A percentile compares a stretch with the other conserved stretches of the same genome.
phyloP scores from a whole-genome alignment of 2,888 invertebrate genomes.

The Monoplex corrugatus region DNA sequence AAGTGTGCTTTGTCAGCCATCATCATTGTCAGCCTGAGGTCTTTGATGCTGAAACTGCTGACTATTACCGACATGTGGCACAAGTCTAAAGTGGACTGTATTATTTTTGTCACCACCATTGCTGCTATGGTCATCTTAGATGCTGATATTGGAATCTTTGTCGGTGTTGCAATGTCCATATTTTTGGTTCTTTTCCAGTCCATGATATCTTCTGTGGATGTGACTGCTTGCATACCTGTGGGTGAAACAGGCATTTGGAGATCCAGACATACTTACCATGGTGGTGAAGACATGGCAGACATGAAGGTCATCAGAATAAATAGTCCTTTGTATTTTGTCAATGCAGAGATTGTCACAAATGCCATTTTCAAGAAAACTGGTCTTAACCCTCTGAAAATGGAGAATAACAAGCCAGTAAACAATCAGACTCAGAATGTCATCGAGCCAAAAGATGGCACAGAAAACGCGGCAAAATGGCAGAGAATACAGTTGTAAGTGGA shows the following conservation, averaged over 20 bases:
- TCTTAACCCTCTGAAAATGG: conserved; percentile 62
- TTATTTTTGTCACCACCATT: conserved; percentile 90
- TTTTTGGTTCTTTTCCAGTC: conserved; percentile 87
- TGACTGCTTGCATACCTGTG: conserved; percentile 49
- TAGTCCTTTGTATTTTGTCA: conserved; percentile 81
- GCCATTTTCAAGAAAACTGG: conserved; percentile 68
- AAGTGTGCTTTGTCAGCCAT: conserved; percentile 84
- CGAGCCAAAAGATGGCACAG: too few species aligned
- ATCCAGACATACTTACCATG: conserved; percentile 51
- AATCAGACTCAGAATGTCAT: too few species aligned
- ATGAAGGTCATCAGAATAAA: conserved; percentile 73
- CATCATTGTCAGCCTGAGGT: conserved; percentile 77
- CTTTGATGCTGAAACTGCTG: conserved; percentile 74
- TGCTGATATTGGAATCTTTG: conserved; percentile 90
- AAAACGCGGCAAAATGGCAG: background rate
- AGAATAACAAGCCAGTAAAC: background rate
- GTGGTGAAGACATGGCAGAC: conserved; percentile 48
- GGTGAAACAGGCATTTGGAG: conserved; percentile 44
- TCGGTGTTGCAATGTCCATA: conserved; percentile 89
- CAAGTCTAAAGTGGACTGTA: conserved; percentile 54
- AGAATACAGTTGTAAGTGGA: too few species aligned
- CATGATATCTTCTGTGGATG: conserved; percentile 73
- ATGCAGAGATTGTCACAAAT: conserved; percentile 79
- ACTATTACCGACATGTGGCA: conserved; percentile 52
- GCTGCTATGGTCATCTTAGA: conserved; percentile 88